Conservation (phyloP, 30 jellyfish, hydroid and myxozoan species). For the Aurelia sp. region DNA sequence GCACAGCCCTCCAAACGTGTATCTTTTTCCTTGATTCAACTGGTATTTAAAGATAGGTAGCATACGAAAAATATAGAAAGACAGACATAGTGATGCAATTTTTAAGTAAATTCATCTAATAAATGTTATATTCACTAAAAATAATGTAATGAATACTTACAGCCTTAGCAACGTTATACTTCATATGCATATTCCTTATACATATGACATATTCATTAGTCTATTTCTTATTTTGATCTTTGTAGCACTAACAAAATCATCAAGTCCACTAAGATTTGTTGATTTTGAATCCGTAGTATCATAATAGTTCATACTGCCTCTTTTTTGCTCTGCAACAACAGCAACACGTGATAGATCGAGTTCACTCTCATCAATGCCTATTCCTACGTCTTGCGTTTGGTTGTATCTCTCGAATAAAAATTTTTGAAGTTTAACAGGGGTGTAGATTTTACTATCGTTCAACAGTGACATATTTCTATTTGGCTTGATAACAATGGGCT, state of each 20-base stretch:
- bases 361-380: slow-evolving; percentile 15
- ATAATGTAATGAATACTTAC: neutral
- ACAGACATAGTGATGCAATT: no score
- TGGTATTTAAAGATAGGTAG: no score
- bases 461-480: neutral
- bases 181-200: neutral
- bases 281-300: neutral
- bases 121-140: neutral
- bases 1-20: no score
- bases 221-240: slow-evolving; percentile 43
- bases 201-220: slow-evolving; percentile 44
- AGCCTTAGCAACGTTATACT: neutral
- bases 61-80: no score
- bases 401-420: slow-evolving; percentile 22
- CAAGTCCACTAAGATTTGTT: slow-evolving; percentile 9
- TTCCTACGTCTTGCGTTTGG: slow-evolving; percentile 26
- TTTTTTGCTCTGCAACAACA: slow-evolving; percentile 53
- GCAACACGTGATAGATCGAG: slow-evolving; percentile 16
- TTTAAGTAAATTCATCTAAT: no score
- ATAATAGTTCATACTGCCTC: neutral
- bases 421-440: slow-evolving; percentile 35
- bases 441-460: slow-evolving; percentile 21
- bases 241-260: slow-evolving; percentile 34
- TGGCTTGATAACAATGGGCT: neutral
- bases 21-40: no score